Evolutionary conservation across 1,140 invertebrate genomes (phyloP).

Genomic region (Notospermus geniculatus): DNA sequence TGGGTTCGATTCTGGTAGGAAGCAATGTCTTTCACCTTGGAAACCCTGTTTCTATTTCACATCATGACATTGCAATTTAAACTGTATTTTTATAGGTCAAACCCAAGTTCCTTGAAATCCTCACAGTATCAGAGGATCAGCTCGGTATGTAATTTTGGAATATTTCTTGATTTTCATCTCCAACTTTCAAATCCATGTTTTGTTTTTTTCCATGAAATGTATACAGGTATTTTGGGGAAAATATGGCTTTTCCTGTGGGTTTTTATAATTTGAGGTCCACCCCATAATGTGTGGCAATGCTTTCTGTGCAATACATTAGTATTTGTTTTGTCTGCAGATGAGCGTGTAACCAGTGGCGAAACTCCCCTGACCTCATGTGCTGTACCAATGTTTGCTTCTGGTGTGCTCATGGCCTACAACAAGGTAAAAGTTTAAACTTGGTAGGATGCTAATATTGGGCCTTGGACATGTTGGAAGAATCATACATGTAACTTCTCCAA

Average conservation of each 20-base stretch:
- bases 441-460: not conserved
- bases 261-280: no score
- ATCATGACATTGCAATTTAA: no score
- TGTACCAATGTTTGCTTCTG: conserved; percentile 61
- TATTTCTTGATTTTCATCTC: not conserved
- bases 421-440: conserved; percentile 31
- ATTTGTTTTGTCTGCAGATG: conserved; percentile 19
- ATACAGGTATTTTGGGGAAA: no score
- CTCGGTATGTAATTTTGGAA: conserved; percentile 31
- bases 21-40: no score
- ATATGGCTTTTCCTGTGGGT: no score
- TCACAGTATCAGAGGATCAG: conserved; percentile 45
- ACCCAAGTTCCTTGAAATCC: conserved; percentile 58
- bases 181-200: no score
- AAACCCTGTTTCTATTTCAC: no score
- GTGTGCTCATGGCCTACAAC: conserved; percentile 56
- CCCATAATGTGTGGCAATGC: no score
- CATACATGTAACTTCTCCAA: no score
- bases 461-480: no score
- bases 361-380: conserved; percentile 57
- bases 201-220: no score
- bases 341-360: conserved; percentile 27
- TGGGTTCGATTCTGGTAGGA: no score
- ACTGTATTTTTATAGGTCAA: conserved; percentile 51
- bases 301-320: not conserved